Conservation (phyloP, 2,888 invertebrate genomes). For the Agonum fuliginosum region DNA sequence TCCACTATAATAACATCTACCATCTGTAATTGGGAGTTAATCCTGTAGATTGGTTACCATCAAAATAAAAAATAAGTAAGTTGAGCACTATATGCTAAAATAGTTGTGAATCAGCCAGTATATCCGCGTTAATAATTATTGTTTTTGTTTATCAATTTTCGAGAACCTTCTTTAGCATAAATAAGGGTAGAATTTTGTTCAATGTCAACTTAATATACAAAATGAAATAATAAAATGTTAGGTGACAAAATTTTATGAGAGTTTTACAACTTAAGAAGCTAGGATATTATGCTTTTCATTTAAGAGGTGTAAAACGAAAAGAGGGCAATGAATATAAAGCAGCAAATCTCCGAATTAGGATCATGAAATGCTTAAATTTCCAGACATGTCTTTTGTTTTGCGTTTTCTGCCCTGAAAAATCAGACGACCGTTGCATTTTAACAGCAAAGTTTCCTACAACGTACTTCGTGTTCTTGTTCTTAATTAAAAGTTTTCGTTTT, state of each 20-base stretch:
- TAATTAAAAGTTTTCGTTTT: slow-evolving; percentile 39
- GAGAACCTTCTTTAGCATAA: too few species aligned
- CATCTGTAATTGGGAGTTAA: too few species aligned
- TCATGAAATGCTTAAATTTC: slow-evolving; percentile 11
- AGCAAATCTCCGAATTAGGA: not conserved
- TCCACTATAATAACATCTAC: too few species aligned
- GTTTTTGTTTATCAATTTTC: too few species aligned
- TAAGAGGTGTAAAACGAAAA: not conserved
- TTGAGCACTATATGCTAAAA: too few species aligned
- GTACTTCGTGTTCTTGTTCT: not conserved
- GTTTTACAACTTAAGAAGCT: not conserved
- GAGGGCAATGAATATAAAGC: slow-evolving; percentile 6
- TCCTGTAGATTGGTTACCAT: too few species aligned
- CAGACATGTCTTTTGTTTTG: slow-evolving; percentile 23
- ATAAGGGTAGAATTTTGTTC: too few species aligned
- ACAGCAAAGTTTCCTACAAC: not conserved
- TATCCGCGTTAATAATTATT: too few species aligned
- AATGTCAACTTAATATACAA: too few species aligned
- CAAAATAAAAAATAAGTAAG: too few species aligned
- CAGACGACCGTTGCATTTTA: not conserved
- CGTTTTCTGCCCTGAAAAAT: slow-evolving; percentile 3
- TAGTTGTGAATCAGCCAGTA: too few species aligned
- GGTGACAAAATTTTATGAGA: not conserved
- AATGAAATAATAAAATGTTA: not conserved
- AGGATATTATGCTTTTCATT: not conserved